Percentiles rank a stretch among this genome's conserved stretches.
phyloP scores from a whole-genome alignment of 2,888 invertebrate species.

The Rotaria magnacalcarata region DNA sequence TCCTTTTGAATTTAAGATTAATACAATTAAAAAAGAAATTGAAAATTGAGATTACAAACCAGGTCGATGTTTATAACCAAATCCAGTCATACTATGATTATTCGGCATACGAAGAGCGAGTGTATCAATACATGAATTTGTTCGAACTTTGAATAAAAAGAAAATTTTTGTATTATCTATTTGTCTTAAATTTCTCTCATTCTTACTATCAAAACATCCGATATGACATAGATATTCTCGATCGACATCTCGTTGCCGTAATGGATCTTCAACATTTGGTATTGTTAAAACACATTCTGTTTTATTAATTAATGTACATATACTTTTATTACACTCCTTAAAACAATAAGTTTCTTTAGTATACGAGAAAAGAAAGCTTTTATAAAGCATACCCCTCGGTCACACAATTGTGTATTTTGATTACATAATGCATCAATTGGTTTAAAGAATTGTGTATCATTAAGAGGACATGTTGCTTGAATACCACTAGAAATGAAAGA shows the following conservation, averaged over 20 bases:
- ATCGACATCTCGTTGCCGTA: neutral
- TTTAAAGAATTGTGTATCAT: conserved; percentile 68
- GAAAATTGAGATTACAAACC: neutral
- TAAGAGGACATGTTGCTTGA: conserved; percentile 76
- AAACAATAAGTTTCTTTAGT: too few relatives aligned
- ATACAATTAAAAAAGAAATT: neutral
- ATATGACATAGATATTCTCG: conserved; percentile 24
- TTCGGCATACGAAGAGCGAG: neutral
- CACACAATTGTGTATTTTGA: conserved; percentile 88
- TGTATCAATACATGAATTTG: conserved; percentile 5
- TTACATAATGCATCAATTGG: conserved; percentile 88
- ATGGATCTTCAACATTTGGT: neutral
- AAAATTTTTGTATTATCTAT: neutral
- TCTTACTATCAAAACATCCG: neutral
- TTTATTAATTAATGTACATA: neutral
- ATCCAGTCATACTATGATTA: neutral
- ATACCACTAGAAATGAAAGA: conserved; percentile 49
- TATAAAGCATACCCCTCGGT: conserved; percentile 75
- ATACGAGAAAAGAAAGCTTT: too few relatives aligned
- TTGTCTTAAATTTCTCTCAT: neutral
- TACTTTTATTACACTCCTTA: neutral
- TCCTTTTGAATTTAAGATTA: conserved; percentile 62
- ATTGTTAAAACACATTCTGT: neutral
- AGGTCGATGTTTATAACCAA: conserved; percentile 6
- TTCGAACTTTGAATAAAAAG: neutral